Percentiles rank a stretch among this genome's conserved stretches.
phyloP scores from a whole-genome alignment of 2,888 invertebrate genomes.

The Plebejus argus region DNA sequence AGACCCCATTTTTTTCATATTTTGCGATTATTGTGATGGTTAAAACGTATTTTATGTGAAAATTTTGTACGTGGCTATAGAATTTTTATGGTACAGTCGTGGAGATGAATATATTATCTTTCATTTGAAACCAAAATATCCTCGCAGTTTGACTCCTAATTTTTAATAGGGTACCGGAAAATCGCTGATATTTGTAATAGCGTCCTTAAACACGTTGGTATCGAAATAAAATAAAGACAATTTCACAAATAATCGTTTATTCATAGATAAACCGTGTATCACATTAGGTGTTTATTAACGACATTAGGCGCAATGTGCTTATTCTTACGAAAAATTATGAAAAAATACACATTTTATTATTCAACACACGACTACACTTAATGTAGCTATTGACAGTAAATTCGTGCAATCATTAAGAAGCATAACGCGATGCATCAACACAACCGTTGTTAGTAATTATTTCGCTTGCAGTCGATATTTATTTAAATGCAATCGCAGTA shows the following conservation, averaged over 20 bases:
- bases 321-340: constrained; percentile 60
- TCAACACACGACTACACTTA: constrained; percentile 57
- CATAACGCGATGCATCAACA: constrained; percentile 58
- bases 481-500: not conserved
- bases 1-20: too few species aligned
- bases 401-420: constrained; percentile 74
- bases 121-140: too few species aligned
- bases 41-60: too few species aligned
- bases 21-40: too few species aligned
- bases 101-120: too few species aligned
- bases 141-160: too few species aligned
- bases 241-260: constrained; percentile 68
- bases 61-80: too few species aligned
- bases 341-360: constrained; percentile 58
- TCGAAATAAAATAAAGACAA: constrained; percentile 46
- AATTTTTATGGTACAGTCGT: too few species aligned
- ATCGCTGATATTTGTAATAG: too few species aligned
- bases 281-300: constrained; percentile 77
- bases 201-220: not conserved
- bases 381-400: constrained; percentile 62
- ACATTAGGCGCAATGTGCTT: constrained; percentile 77
- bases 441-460: constrained; percentile 53
- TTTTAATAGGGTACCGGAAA: too few species aligned
- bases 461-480: constrained; percentile 11
- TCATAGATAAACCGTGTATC: constrained; percentile 77